Evolutionary conservation across 2,113 vertebrate genomes (phyloP).

Genomic region (Microcebus jonahi): DNA sequence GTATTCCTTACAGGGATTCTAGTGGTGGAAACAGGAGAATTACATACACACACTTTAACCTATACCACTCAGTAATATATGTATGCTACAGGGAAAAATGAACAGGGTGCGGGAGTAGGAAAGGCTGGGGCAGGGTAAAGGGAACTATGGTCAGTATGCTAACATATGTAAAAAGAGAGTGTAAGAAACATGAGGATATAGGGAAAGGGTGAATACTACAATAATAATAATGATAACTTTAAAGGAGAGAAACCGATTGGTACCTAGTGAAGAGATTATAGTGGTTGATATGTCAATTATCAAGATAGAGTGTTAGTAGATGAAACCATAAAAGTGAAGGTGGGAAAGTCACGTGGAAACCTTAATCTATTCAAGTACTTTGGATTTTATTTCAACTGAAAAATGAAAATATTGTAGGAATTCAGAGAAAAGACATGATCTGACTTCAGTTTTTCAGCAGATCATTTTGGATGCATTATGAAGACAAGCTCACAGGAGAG

Average conservation of each 20-base stretch:
- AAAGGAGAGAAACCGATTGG: neutral
- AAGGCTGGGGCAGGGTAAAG: neutral
- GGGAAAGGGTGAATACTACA: neutral
- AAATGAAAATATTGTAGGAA: neutral
- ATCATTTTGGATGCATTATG: neutral
- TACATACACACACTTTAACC: neutral
- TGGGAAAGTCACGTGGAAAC: neutral
- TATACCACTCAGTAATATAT: neutral
- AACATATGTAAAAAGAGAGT: neutral
- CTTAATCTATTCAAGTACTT: neutral
- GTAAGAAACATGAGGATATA: neutral
- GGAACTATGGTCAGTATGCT: neutral
- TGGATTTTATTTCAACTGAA: neutral
- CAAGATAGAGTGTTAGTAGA: neutral
- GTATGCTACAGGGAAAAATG: neutral
- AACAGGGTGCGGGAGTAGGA: fast-evolving
- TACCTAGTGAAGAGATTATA: neutral
- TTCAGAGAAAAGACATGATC: neutral
- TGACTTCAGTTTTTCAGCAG: neutral
- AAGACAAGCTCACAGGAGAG: neutral
- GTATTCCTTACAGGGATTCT: neutral
- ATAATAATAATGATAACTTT: neutral
- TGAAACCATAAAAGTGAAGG: neutral
- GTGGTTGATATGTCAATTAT: neutral
- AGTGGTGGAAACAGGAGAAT: neutral